These are phyloP conservation scores for Abramis brama DNA, from an alignment of 2,113 vertebrate genomes.

Conservation along the genomic window DNA sequence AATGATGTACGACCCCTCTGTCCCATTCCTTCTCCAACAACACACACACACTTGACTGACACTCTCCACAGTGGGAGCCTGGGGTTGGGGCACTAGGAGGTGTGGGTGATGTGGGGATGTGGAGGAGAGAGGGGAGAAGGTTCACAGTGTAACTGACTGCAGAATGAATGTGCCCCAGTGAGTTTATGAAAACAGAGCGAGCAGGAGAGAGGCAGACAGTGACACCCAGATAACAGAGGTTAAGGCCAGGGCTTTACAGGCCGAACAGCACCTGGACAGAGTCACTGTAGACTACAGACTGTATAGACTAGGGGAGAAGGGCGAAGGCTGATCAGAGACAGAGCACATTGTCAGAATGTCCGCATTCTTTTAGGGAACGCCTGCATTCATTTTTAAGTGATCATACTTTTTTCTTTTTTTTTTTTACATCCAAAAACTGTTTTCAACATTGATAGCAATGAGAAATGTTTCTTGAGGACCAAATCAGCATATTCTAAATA, in stretches of 20 bases:
- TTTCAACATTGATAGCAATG: background rate
- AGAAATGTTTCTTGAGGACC: background rate
- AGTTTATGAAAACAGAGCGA: conserved; percentile 68
- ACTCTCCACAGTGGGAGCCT: conserved; percentile 13
- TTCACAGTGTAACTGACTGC: conserved; percentile 14
- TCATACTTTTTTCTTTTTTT: background rate
- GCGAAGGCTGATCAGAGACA: conserved; percentile 75
- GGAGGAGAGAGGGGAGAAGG: conserved; percentile 37
- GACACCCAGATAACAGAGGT: conserved; percentile 76
- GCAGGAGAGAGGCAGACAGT: conserved; percentile 67
- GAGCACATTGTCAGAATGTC: conserved; percentile 57
- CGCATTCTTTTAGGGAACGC: conserved; percentile 37
- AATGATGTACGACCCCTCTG: conserved; percentile 81
- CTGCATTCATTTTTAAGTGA: background rate
- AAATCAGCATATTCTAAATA: background rate
- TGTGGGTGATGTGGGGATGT: conserved; percentile 29
- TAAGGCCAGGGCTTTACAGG: conserved; percentile 65
- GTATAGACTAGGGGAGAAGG: conserved; percentile 39
- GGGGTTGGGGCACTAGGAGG: conserved; percentile 29
- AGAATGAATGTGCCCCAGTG: conserved; percentile 61
- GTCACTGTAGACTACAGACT: conserved; percentile 47
- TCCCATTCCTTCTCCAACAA: conserved; percentile 59
- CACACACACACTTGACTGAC: conserved; percentile 23
- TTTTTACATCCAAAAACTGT: background rate
- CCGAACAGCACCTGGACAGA: conserved; percentile 69